phyloP scores from a whole-genome alignment of 2,113 vertebrate genomes.

The Peromyscus californicus region DNA sequence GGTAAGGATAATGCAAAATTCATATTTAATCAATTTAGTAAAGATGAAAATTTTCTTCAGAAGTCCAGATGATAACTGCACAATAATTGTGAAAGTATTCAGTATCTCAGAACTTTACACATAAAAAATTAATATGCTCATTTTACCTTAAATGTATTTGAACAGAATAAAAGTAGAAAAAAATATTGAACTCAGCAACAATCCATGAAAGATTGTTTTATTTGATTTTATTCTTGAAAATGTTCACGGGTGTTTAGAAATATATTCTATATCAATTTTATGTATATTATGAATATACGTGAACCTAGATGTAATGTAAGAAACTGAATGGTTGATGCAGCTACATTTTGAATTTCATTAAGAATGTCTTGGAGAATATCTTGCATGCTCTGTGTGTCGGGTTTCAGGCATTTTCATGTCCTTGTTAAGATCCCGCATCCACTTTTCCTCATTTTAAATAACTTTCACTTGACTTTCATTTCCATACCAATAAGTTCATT shows the following conservation, averaged over 20 bases:
- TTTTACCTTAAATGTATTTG: slow-evolving; percentile 16
- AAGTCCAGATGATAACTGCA: neutral
- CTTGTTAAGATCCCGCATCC: slow-evolving; percentile 65
- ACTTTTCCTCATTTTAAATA: slow-evolving; percentile 81
- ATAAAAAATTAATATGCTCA: neutral
- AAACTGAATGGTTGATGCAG: neutral
- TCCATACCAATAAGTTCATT: slow-evolving; percentile 84
- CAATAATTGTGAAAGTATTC: neutral
- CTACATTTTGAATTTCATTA: slow-evolving; percentile 34
- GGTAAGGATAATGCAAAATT: no score
- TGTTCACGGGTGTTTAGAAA: neutral
- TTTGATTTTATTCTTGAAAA: slow-evolving; percentile 4
- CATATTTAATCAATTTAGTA: neutral
- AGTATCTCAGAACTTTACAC: neutral
- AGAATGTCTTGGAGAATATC: slow-evolving; percentile 12
- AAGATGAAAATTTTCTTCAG: neutral
- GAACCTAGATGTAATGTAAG: neutral
- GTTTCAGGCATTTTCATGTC: slow-evolving; percentile 53
- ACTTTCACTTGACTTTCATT: slow-evolving; percentile 85
- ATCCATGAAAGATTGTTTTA: neutral
- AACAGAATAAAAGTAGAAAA: neutral
- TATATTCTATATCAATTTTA: neutral
- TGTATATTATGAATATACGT: neutral
- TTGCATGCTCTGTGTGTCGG: neutral
- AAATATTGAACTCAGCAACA: neutral